Evolutionary conservation across 92 coral and sea anemone species (phyloP).

Genomic region (Epizoanthus ramosus): DNA sequence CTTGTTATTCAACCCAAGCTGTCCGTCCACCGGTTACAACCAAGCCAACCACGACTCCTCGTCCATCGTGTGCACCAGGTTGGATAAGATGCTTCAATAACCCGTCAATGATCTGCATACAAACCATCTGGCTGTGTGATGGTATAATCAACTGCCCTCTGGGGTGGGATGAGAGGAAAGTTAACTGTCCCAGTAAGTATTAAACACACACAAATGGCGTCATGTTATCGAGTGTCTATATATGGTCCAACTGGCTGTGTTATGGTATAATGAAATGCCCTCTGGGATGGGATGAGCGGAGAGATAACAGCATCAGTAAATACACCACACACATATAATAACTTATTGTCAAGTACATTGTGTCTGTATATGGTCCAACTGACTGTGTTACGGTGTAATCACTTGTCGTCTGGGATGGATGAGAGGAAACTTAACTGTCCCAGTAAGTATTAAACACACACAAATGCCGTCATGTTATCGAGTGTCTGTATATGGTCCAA

Average conservation of each 20-base stretch:
- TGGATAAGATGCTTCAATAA: conserved; percentile 30
- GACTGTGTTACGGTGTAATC: too few species aligned
- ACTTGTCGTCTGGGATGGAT: too few species aligned
- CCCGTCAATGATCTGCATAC: conserved; percentile 54
- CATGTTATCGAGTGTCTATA: too few species aligned
- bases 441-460: too few species aligned
- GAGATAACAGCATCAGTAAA: too few species aligned
- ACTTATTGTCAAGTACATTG: background rate
- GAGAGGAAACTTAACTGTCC: too few species aligned
- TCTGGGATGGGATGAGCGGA: too few species aligned
- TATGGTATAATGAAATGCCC: too few species aligned
- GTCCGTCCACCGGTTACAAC: conserved; percentile 19
- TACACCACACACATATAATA: too few species aligned
- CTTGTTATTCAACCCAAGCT: conserved; percentile 5
- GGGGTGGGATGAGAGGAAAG: conserved; percentile 56
- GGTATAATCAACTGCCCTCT: conserved; percentile 63
- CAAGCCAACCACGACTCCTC: conserved; percentile 2
- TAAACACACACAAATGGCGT: background rate
- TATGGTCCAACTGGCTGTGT: too few species aligned
- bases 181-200: conserved; percentile 65
- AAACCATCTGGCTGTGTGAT: conserved; percentile 66
- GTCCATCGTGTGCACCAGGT: conserved; percentile 34
- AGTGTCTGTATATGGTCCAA: conserved; percentile 40
- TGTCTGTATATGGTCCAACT: conserved; percentile 45
- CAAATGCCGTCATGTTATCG: background rate